phyloP scores from a whole-genome alignment of 2,888 invertebrate species.

The Strigamia crassipes region DNA sequence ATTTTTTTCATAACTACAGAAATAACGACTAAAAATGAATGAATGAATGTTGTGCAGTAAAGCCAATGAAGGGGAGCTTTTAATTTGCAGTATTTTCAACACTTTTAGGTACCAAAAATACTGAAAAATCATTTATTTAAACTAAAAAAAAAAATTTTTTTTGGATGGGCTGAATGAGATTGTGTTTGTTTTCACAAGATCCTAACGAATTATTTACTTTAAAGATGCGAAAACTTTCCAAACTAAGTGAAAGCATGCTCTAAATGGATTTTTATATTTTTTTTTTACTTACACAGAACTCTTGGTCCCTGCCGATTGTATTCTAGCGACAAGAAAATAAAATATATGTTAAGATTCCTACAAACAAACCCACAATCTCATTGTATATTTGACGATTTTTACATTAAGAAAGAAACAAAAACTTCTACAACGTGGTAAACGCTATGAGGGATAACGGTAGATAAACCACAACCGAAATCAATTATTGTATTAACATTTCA shows the following conservation, averaged over 20 bases:
- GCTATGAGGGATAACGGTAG: not conserved
- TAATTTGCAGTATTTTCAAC: not conserved
- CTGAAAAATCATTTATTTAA: not conserved
- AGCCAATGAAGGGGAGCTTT: not conserved
- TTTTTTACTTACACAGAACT: conserved; percentile 50
- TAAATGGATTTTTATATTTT: conserved; percentile 36
- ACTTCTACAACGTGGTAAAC: not conserved
- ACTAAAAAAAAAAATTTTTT: not conserved
- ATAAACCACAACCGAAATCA: too few relatives aligned
- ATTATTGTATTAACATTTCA: too few relatives aligned
- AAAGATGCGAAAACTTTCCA: conserved; percentile 4
- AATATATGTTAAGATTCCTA: conserved; percentile 36
- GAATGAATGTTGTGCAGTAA: not conserved
- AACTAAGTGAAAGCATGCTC: conserved; percentile 22
- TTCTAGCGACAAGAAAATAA: conserved; percentile 50
- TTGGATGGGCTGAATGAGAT: not conserved
- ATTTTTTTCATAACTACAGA: not conserved
- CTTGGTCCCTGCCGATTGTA: conserved; percentile 50
- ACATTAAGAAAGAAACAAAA: not conserved
- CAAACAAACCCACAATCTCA: conserved; percentile 45
- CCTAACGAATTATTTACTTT: conserved; percentile 1
- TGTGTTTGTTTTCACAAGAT: conserved; percentile 16
- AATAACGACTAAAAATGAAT: too few relatives aligned
- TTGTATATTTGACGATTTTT: not conserved
- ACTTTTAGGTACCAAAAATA: not conserved